phyloP scores from a whole-genome alignment of 2,797 vertebrate genomes.

The Poeciliopsis turneri region DNA sequence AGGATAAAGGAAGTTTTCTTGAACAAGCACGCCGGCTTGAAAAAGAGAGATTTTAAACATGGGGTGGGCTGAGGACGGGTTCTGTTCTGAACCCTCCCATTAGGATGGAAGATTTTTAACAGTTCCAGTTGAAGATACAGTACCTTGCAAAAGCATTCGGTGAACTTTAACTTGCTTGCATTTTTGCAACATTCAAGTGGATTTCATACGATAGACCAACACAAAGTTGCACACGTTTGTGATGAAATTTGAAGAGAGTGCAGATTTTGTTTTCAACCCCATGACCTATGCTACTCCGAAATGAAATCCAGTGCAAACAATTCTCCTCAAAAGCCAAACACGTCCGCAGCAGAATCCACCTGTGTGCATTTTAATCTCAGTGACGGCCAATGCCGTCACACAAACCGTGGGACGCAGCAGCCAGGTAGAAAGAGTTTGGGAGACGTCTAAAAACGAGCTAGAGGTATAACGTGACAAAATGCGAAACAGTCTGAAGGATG shows the following conservation, averaged over 20 bases:
- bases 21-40: constrained; percentile 10
- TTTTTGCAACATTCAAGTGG: background rate
- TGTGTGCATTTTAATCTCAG: background rate
- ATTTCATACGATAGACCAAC: background rate
- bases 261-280: background rate
- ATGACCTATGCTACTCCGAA: background rate
- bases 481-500: background rate
- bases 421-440: background rate
- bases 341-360: background rate
- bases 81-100: no score
- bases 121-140: background rate
- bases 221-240: background rate
- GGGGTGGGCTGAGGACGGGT: background rate
- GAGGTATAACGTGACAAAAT: background rate
- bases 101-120: background rate
- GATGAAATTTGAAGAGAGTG: background rate
- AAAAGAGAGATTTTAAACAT: background rate
- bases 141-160: background rate
- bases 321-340: background rate
- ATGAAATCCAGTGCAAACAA: background rate
- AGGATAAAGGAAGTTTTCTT: constrained; percentile 26
- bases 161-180: background rate
- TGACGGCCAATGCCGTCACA: background rate
- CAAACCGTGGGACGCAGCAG: background rate
- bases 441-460: background rate